Base-by-base conservation (phyloP, 2,888 invertebrate genomes). In the Troides oblongomaculatus region DNA sequence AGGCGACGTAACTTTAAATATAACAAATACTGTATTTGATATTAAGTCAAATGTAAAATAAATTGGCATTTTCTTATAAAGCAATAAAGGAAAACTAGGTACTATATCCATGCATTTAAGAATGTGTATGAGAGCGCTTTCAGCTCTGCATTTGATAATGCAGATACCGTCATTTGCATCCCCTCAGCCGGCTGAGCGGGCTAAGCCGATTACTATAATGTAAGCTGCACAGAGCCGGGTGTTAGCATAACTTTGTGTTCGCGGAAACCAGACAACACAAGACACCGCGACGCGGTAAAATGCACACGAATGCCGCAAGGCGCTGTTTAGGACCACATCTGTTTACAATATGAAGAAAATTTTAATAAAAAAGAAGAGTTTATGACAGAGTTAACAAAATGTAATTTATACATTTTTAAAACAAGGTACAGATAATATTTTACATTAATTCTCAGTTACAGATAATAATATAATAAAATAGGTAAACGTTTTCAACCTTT, bases 201-300 rank as follows among this genome's bases (percentile, higher is more conserved):
- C 72, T 71, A 73, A 75, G 74, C 76, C 74, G 82, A 80, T 85
- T 84, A 82, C 81, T 80, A 78, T 82, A 81, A 76, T 72, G 80
- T 79, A 81, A 83, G 80, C 81, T 72, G 79, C 79, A 80, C 79
- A 80, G 75, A 81, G 76, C 75, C 59, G 68, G 60, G 74, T 74
- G 80, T 82, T 84, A 79, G 76, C 84, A 82, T 84, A 83, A 84
- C 82, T 83, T 76, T 78, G 75, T 72, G 72, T 74, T 72, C 86
- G 83, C 84, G 85, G 86, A 80, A 80, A 78, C 79, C 76, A 74
- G 74, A 74, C 74, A 70, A 64, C 64, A 64, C 61, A 67, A 69
- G 71, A 58, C 66, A 58, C 62, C 14, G 69, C 62, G 64, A 67
- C 56, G 63, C 46, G 64, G 69, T 63, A 68, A 65, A 66, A 43